Base-by-base conservation (phyloP, 1,140 invertebrate species). In the Lordiphosa clarofinis region DNA sequence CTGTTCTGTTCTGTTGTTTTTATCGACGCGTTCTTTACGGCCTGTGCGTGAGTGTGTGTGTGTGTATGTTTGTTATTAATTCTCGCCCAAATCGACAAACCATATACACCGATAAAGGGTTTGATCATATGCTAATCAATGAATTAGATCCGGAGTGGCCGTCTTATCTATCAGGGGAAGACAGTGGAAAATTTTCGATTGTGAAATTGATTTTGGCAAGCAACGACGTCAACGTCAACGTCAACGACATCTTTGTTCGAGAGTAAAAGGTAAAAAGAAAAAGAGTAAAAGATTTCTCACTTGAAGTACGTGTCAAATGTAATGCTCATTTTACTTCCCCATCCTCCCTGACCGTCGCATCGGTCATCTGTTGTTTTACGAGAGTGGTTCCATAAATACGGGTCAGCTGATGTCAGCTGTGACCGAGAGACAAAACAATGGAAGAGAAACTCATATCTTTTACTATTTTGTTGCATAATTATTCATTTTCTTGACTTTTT, bases 301-400 rank as follows among this genome's bases (percentile, higher is more conserved):
- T 57, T 60, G 50, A 81, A 82, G 75, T 82, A 81, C 75, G 75
- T 81, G 75, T 76, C 75, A 81, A 82, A 66, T 66, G 72, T 75
- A 50, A 73, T 71, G 75, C 75, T 58, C n/a, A n/a, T n/a, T n/a
- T n/a, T n/a, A n/a, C n/a, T n/a, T n/a, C n/a, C n/a, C n/a, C n/a
- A n/a, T n/a, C n/a, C n/a, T n/a, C n/a, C n/a, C n/a, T n/a, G n/a
- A n/a, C n/a, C n/a, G n/a, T n/a, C n/a, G n/a, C n/a, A n/a, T 58
- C 40, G 15, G 39, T 43, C 35, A 50, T 28, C 10, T 8, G 15
- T 3, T 44, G 15, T 47, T 28, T 28, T 28, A 28, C 24, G 24
- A 28, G 24, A 4, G 24, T 28, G 24, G 24, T 7, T 28, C 6
- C 4, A 28, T 6, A 28, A 28, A 28, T 28, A 28, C 1, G 6